A percentile compares a stretch with the other conserved stretches of the same genome.
phyloP scores from a whole-genome alignment of 2,113 vertebrate species.

The Pseudorhombus dupliciocellatus region DNA sequence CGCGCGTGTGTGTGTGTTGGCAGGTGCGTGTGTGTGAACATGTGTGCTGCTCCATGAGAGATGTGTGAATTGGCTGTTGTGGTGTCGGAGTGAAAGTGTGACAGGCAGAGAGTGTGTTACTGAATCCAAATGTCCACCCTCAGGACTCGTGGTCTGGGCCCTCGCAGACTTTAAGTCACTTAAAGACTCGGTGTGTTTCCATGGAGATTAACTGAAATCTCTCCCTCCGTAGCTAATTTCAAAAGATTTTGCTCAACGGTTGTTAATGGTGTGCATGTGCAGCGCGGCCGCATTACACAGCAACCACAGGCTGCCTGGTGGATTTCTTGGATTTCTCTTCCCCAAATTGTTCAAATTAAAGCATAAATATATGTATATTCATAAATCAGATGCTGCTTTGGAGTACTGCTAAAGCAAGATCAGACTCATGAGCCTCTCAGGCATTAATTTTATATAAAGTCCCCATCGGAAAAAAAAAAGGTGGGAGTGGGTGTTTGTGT shows the following conservation, averaged over 20 bases:
- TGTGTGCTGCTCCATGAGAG: slow-evolving; percentile 51
- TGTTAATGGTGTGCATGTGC: background rate
- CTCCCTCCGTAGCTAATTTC: background rate
- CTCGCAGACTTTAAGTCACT: background rate
- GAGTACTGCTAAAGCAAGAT: too few relatives aligned
- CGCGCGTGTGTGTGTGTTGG: slow-evolving; percentile 13
- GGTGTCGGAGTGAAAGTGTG: slow-evolving; percentile 37
- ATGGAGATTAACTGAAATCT: slow-evolving; percentile 3
- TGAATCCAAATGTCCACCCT: slow-evolving; percentile 11
- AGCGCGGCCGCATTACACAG: background rate
- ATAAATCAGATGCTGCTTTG: too few relatives aligned
- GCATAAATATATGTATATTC: background rate
- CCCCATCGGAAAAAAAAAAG: background rate
- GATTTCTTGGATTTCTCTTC: background rate
- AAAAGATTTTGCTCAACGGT: background rate
- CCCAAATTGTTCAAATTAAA: background rate
- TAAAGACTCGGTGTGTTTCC: background rate
- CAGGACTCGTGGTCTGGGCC: background rate
- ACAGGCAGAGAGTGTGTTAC: slow-evolving; percentile 8
- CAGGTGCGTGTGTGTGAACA: slow-evolving; percentile 26
- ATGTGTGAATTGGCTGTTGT: slow-evolving; percentile 57
- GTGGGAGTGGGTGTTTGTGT: slow-evolving; percentile 22
- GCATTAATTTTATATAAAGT: too few relatives aligned
- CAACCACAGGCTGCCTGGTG: background rate
- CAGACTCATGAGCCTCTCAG: too few relatives aligned